Base-by-base conservation (phyloP, 2,113 vertebrate genomes). In the Cyprinus carpio region DNA sequence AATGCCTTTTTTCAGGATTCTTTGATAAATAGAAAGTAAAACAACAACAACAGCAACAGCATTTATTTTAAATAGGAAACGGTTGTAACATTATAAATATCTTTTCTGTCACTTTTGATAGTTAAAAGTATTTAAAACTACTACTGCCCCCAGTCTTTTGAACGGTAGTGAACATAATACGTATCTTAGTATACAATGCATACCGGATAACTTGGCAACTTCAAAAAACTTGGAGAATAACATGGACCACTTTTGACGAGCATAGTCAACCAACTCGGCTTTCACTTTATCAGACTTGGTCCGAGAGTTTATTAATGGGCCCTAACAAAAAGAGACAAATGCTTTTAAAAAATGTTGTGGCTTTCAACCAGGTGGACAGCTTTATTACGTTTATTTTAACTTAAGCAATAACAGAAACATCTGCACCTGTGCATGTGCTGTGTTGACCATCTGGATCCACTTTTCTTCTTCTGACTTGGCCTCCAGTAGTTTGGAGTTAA, bases 221-320 rank as follows among this genome's bases (percentile, higher is more conserved):
- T 99, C 95, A 92, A 96, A 99, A 91, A 99, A 97, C 87, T 94
- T 94, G 31, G 98, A 98, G 92, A 99, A 99, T 85, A 97, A 95
- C 88, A 99, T 94, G n/a, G 97, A 96, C 98, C 97, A 99, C 89
- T 94, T 96, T 75, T 96, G 85, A 4, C 93, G 92, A 84, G 96
- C 94, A 4, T 94, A 92, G 76, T 98, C 95, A 31, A 98, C 96
- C 54, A 97, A 92, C 81, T 98, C 95, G 1, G 94, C 95, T 89
- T 94, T 97, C 82, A 98, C 95, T 0, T 75, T 84, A 76, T 93
- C 93, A 0, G 75, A 43, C 4, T 92, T 89, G 13, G 92, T 91
- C 51, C 0, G 93, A 16, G 94, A 92, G 84, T 93, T 95, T 83
- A 95, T 89, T 84, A 95, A 96, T 0, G 89, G 76, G 43, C 94